These are phyloP conservation scores for Calliopum simillimum DNA, from an alignment of 2,888 invertebrate species.

Conservation along the genomic window DNA sequence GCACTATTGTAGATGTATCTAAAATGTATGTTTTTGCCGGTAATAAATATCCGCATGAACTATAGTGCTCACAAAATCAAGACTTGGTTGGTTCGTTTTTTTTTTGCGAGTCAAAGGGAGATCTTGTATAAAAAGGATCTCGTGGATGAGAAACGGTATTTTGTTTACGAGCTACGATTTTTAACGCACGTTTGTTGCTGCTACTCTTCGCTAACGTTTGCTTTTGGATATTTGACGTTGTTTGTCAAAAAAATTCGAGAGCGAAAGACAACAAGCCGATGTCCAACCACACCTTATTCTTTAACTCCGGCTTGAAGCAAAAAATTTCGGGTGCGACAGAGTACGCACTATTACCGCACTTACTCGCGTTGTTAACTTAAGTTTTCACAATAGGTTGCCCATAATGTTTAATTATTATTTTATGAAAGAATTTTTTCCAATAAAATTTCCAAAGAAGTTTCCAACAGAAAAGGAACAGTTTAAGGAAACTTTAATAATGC, in stretches of 20 bases:
- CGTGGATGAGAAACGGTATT: constrained; percentile 4
- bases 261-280: not conserved
- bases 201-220: not conserved
- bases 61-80: not conserved
- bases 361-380: too few relatives aligned
- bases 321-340: constrained; percentile 24
- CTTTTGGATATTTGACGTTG: not conserved
- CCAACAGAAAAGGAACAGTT: too few relatives aligned
- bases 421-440: too few relatives aligned
- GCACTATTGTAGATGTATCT: not conserved
- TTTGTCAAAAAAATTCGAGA: not conserved
- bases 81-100: too few relatives aligned
- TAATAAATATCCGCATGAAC: not conserved
- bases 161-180: not conserved
- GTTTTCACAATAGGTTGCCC: not conserved
- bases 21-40: constrained; percentile 1
- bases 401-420: not conserved
- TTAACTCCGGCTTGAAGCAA: constrained; percentile 20
- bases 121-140: not conserved
- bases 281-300: constrained; percentile 40
- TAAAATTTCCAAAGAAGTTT: too few relatives aligned
- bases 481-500: too few relatives aligned
- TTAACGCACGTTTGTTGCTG: constrained; percentile 6
- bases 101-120: too few relatives aligned
- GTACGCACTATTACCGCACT: not conserved